phyloP scores from a whole-genome alignment of 2,797 vertebrate species.

The Bradypus variegatus region DNA sequence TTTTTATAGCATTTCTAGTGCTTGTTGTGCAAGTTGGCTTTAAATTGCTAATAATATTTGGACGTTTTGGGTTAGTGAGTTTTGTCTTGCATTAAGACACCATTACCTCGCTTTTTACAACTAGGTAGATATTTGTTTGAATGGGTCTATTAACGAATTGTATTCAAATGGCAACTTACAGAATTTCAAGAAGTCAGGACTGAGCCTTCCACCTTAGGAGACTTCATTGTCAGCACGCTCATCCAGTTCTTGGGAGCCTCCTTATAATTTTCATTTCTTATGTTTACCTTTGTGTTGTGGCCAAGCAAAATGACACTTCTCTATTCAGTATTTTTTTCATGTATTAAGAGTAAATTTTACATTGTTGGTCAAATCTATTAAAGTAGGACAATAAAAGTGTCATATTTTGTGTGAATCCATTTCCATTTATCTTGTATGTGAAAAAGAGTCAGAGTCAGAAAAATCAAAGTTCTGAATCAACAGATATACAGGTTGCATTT shows the following conservation, averaged over 20 bases:
- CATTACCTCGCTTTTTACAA: conserved; percentile 21
- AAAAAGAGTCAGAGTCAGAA: conserved; percentile 39
- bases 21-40: conserved; percentile 10
- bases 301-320: conserved; percentile 27
- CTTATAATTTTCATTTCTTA: neutral
- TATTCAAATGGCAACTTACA: conserved; percentile 17
- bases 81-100: conserved; percentile 1
- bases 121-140: conserved; percentile 24
- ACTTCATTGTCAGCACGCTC: conserved; percentile 31
- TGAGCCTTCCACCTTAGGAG: neutral
- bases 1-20: neutral
- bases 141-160: conserved; percentile 10
- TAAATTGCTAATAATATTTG: conserved; percentile 11
- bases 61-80: neutral
- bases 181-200: neutral
- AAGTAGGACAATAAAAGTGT: conserved; percentile 29
- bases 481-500: conserved; percentile 42
- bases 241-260: neutral
- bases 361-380: conserved; percentile 1
- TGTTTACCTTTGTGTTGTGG: conserved; percentile 23
- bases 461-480: conserved; percentile 34
- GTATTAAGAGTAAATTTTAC: conserved; percentile 36
- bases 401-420: conserved; percentile 32
- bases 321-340: conserved; percentile 19
- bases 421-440: neutral